Conservation (phyloP, 2,113 vertebrate species). For the Galemys pyrenaicus region DNA sequence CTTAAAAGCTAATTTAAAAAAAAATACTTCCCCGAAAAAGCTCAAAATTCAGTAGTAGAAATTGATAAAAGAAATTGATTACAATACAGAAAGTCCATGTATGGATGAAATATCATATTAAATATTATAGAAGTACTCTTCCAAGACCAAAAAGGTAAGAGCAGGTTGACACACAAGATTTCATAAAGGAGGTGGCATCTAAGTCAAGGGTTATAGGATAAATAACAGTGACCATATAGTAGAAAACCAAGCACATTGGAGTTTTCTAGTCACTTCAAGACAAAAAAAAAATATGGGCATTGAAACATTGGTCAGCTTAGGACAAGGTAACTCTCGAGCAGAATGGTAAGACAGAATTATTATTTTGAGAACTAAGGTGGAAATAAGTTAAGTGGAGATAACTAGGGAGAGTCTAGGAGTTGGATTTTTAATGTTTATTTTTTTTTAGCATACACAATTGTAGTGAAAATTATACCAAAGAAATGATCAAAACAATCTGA, state of each 20-base stretch:
- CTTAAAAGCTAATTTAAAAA: neutral
- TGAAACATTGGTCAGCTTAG: neutral
- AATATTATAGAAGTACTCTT: neutral
- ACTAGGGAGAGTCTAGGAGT: neutral
- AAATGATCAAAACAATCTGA: neutral
- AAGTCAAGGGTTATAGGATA: neutral
- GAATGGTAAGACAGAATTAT: neutral
- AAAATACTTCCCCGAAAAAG: neutral
- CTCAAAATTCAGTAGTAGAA: conserved; percentile 5
- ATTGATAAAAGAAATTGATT: neutral
- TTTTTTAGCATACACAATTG: neutral
- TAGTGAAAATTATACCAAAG: neutral
- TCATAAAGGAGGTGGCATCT: neutral
- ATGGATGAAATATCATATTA: neutral
- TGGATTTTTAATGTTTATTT: neutral
- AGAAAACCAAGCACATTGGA: neutral
- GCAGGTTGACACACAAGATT: neutral
- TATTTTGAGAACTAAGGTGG: neutral
- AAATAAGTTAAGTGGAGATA: neutral
- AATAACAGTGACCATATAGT: neutral
- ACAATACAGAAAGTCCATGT: neutral
- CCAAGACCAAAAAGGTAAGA: neutral
- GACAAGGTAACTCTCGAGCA: neutral
- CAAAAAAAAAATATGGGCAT: neutral
- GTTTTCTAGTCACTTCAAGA: neutral